Evolutionary conservation across 2,888 invertebrate species (phyloP), one percentile per base, ranked within the genome.

Genomic region (Rhabditophanes sp.): DNA sequence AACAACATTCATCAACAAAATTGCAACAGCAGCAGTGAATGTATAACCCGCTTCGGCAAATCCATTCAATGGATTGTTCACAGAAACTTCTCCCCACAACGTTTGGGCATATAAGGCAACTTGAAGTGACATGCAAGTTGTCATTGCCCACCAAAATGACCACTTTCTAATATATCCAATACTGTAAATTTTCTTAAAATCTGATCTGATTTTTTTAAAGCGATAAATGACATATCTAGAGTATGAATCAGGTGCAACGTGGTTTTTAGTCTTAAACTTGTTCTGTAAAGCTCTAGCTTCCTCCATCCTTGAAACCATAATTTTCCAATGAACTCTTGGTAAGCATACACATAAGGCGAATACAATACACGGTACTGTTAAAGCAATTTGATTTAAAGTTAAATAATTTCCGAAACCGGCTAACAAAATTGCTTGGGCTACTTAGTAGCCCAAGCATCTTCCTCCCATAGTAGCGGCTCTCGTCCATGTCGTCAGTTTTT

Each of bases 61-160:
- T 8, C 47, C 47, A 30, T 46, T 46, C 14, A 51, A 14, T 8
- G 47, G 51, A 22, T 27, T 46, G 15, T 47, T 24, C 18, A 35
- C 25, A 4, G 25, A 48, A 14, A 45, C 48, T 39, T 45, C 45
- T 8, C 47, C 47, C 47, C 47, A 46, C 12, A 46, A 29, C 6
- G 42, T 46, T 25, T 46, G 47, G 4, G 47, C 37, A 17, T 42
- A 48, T 16, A 44, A 25, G 11, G 44, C 44, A 28, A 78, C 75
- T 69, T 78, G 78, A 17, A 76, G 68, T 61, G 76, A 78, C 6
- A 78, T 78, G 50, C 78, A 77, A 14, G 76, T 78, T 1, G 78
- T 76, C 39, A 78, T 66, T 0, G 79, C 74, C 77, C 79, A 80
- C 79, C 79, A 80, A n/a, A 78, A 41, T 3, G 78, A 79, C 80